Conservation (phyloP, 2,888 invertebrate genomes). For the Acanthosoma haemorrhoidale region DNA sequence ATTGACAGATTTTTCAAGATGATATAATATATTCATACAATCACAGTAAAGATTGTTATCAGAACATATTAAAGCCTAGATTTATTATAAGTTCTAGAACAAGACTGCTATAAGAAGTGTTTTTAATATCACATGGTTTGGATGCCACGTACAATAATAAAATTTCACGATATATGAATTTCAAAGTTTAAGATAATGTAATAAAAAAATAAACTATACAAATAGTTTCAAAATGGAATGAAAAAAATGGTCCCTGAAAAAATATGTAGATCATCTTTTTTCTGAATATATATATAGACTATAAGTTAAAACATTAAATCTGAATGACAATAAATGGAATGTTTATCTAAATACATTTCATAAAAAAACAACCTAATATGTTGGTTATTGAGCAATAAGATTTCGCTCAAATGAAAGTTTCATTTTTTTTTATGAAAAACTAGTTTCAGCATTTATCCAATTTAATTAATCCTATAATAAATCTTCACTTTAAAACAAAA, state of each 20-base stretch:
- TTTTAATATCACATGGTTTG: constrained; percentile 5
- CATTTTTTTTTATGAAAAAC: no score
- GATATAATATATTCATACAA: constrained; percentile 1
- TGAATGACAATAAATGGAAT: background rate
- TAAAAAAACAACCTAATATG: no score
- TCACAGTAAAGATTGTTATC: constrained; percentile 5
- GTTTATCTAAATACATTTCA: background rate
- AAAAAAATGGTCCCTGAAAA: constrained; percentile 12
- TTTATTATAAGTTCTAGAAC: background rate
- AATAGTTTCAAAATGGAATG: constrained; percentile 7
- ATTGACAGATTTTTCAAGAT: constrained; percentile 12
- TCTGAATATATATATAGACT: background rate
- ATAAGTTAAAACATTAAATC: background rate
- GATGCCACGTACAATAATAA: no score
- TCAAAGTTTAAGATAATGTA: background rate
- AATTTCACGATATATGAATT: no score
- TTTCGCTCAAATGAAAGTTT: no score
- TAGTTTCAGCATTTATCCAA: no score
- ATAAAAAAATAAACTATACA: constrained; percentile 11
- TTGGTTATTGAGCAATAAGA: no score
- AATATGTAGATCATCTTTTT: background rate
- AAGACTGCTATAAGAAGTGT: background rate
- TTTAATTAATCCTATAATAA: no score
- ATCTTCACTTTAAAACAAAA: no score
- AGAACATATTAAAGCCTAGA: background rate